Evolutionary conservation across 1,140 invertebrate species (phyloP), one percentile per base, ranked within the genome.

Genomic region (Neuroterus valhalla): DNA sequence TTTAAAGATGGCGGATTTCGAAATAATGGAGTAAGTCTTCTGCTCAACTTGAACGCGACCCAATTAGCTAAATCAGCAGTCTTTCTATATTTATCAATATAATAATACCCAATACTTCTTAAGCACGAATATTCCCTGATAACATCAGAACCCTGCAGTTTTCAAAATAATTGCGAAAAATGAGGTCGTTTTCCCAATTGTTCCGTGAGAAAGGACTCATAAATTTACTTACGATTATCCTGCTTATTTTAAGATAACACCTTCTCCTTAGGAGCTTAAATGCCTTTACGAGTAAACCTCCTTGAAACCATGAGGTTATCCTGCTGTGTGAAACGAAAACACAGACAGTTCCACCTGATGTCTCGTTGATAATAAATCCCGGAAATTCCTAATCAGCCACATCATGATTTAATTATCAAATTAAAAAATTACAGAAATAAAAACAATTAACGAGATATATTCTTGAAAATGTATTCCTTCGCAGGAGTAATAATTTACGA

Each of bases 191-290:
- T 26, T 42, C n/a, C 38, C 19, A 19, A 44, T 23, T 55, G 26
- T 50, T 8, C 52, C 3, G 17, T 3, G 31, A 12, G 2, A 71
- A 21, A 62, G 45, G 46, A 68, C n/a, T 38, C 31, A 10, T 43
- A 76, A 84, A 84, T 82, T 78, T 70, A 38, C 74, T 79, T 75
- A 80, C 77, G 81, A 80, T 86, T 82, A 84, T 85, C 80, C 79
- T 75, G 72, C 82, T 85, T 84, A 82, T 85, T 86, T 81, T 84
- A 81, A 85, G 81, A 87, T 80, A 86, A 85, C 82, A 48, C 80
- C 78, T 79, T 76, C 66, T 19, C 5, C n/a, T 19, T 2, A 48
- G 15, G 17, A 26, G 19, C 46, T 50, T 50, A 50, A 50, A 50
- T 50, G 19, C 46, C 46, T n/a, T 50, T 10, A 50, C n/a, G 10